Evolutionary conservation across 2,113 vertebrate species (phyloP), one percentile per base, ranked within the genome.

Genomic region (Anser cygnoides): DNA sequence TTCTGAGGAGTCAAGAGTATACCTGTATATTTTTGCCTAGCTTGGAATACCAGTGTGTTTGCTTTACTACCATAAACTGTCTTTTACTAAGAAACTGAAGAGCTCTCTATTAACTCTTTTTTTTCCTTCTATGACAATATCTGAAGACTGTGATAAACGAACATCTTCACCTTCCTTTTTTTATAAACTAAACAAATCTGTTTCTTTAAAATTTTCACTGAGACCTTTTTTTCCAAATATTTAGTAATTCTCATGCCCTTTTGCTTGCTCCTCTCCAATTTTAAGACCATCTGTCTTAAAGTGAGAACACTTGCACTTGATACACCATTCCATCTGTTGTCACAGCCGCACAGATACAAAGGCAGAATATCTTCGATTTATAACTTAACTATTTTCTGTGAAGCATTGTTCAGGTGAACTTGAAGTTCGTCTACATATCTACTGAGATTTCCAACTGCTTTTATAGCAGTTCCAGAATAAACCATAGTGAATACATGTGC

Each of bases 271-370:
- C 67, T 93, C 83, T 88, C 23, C 61, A 87, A 58, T 86, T 93
- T 95, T 71, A 89, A 93, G 63, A 31, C 90, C 79, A 93, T 92
- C 79, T 93, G 91, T 84, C 86, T 93, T 55, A 41, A 90, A 90
- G 55, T 25, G 90, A 67, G 41, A 94, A 86, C 55, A 59, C 50
- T 96, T 80, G 76, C n/a, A 59, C 91, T 89, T 71, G 83, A 85
- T 84, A 50, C 31, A 70, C 31, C 29, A 62, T 58, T 75, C 90
- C 82, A 63, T 95, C 86, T 94, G 88, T 71, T 90, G n/a, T 26
- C 41, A 55, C 29, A 84, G 68, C 41, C 61, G 15, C n/a, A 10
- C 37, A 84, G 77, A 90, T 80, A 70, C 55, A 74, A 89, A 75
- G 39, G 72, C 71, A 94, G 77, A 93, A 73, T 65, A 70, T 66